Conservation (phyloP, 2,888 invertebrate species). For the Epirrhoe alternata region DNA sequence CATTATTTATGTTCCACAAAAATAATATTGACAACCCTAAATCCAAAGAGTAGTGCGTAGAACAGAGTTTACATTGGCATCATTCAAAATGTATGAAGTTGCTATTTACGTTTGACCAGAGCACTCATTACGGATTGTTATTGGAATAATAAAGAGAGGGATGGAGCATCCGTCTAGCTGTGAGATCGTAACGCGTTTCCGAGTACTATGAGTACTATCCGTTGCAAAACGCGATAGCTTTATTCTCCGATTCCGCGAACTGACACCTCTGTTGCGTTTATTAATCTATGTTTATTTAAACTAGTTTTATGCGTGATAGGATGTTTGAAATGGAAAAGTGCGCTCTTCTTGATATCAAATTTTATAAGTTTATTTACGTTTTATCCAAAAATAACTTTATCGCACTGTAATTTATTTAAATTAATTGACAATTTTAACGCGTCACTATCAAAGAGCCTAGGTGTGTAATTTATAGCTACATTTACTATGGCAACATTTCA, state of each 20-base stretch:
- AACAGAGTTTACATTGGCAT: slow-evolving; percentile 81
- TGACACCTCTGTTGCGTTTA: slow-evolving; percentile 80
- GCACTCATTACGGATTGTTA: slow-evolving; percentile 85
- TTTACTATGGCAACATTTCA: slow-evolving; percentile 38
- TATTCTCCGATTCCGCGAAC: slow-evolving; percentile 79
- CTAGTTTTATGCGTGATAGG: slow-evolving; percentile 60
- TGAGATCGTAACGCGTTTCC: slow-evolving; percentile 75
- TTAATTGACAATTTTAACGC: slow-evolving; percentile 46
- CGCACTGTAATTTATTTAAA: slow-evolving; percentile 42
- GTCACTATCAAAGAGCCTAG: slow-evolving; percentile 33
- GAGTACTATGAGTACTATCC: slow-evolving; percentile 62
- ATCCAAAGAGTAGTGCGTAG: slow-evolving; percentile 69
- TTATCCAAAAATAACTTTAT: slow-evolving; percentile 43
- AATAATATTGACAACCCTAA: slow-evolving; percentile 61
- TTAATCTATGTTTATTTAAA: slow-evolving; percentile 78
- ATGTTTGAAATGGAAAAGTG: slow-evolving; percentile 58
- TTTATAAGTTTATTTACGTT: slow-evolving; percentile 50
- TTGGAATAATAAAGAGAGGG: slow-evolving; percentile 83
- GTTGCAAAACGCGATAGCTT: slow-evolving; percentile 80
- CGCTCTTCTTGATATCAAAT: slow-evolving; percentile 49
- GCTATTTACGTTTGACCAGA: slow-evolving; percentile 84
- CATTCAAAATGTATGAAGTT: slow-evolving; percentile 84
- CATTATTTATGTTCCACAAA: slow-evolving; percentile 9
- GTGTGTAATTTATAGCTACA: slow-evolving; percentile 40
- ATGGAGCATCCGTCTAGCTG: slow-evolving; percentile 75